phyloP scores from a whole-genome alignment of 2,797 vertebrate species.

The Spondyliosoma cantharus region DNA sequence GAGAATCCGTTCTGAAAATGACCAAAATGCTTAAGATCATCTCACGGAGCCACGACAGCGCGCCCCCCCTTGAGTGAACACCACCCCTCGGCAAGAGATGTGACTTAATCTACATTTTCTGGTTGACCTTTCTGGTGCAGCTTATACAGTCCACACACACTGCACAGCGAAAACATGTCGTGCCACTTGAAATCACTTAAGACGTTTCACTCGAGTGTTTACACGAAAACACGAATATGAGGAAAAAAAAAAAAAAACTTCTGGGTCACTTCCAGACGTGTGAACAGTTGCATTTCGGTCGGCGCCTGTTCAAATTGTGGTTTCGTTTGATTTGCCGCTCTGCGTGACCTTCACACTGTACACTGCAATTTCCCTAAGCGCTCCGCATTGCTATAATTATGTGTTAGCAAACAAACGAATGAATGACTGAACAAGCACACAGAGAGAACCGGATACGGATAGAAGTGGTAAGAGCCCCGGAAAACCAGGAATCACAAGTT shows the following conservation, averaged over 20 bases:
- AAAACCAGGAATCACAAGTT: background rate
- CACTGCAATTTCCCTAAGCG: constrained; percentile 67
- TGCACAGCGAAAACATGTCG: background rate
- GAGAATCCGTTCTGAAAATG: background rate
- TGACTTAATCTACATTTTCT: background rate
- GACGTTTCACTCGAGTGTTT: background rate
- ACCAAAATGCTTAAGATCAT: background rate
- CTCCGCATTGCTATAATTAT: constrained; percentile 61
- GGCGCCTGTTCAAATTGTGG: constrained; percentile 49
- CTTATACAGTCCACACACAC: background rate
- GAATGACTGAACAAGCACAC: constrained; percentile 54
- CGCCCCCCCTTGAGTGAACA: too few relatives aligned
- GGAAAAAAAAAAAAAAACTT: background rate
- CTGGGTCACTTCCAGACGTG: constrained; percentile 33
- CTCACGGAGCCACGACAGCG: constrained; percentile 11
- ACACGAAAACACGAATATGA: background rate
- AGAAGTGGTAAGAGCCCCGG: background rate
- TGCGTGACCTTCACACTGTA: constrained; percentile 63
- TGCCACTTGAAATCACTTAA: background rate
- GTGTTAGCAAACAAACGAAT: constrained; percentile 62
- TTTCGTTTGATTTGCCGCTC: constrained; percentile 58
- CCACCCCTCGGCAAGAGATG: background rate
- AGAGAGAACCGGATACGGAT: constrained; percentile 9
- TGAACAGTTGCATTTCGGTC: constrained; percentile 25
- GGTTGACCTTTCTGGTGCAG: background rate